Evolutionary conservation across 2,888 invertebrate species (phyloP).

Genomic region (Choreutis nemorana): DNA sequence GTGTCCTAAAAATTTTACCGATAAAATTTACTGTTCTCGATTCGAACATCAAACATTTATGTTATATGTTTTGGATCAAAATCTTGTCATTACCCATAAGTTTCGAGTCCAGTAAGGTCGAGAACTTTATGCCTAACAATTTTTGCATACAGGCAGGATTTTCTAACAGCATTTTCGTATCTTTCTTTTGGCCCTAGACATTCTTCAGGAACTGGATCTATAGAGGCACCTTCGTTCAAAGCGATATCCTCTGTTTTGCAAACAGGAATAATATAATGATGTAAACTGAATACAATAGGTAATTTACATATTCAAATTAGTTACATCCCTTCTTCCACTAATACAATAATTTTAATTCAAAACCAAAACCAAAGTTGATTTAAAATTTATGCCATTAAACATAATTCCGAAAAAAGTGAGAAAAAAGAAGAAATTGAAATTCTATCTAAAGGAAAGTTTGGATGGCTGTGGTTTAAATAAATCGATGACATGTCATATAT

Average conservation of each 20-base stretch:
- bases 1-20: constrained; percentile 16
- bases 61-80: no score
- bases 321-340: not conserved
- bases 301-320: not conserved
- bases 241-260: constrained; percentile 40
- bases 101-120: constrained; percentile 76
- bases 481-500: no score
- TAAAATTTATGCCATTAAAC: no score
- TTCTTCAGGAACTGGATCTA: constrained; percentile 71
- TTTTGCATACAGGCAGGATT: constrained; percentile 73
- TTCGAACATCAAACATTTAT: no score
- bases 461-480: no score
- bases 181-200: constrained; percentile 81
- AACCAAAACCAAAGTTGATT: no score
- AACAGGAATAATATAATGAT: no score
- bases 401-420: no score
- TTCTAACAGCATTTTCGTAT: constrained; percentile 78
- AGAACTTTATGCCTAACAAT: constrained; percentile 69
- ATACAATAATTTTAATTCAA: not conserved
- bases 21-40: no score
- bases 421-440: no score
- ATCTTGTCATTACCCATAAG: constrained; percentile 78
- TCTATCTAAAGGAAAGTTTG: no score
- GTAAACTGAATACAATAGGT: constrained; percentile 15
- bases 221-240: constrained; percentile 63